Conservation (phyloP, 1,140 invertebrate genomes). For the Macrobrachium nipponense region DNA sequence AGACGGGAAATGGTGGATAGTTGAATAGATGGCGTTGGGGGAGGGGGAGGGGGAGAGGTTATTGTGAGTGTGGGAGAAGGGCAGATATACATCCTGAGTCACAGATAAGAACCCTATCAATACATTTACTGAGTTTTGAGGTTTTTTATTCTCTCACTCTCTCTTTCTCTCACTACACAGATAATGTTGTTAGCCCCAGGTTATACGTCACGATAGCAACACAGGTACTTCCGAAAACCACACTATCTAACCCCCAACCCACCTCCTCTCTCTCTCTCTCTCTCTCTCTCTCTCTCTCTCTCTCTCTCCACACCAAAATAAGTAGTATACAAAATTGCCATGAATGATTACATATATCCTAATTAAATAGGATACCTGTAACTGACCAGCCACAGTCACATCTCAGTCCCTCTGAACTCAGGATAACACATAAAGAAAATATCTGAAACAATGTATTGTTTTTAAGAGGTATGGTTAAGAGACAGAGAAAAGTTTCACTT, state of each 20-base stretch:
- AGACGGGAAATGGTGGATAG: not conserved
- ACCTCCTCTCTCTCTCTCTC: constrained; percentile 15
- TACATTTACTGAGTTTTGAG: too few relatives aligned
- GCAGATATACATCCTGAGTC: not conserved
- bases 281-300: constrained; percentile 31
- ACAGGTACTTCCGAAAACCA: too few relatives aligned
- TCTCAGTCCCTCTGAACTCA: too few relatives aligned
- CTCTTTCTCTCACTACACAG: not conserved
- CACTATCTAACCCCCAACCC: not conserved
- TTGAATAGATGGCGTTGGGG: not conserved
- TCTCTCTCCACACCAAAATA: too few relatives aligned
- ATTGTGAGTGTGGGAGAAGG: not conserved
- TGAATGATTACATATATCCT: too few relatives aligned
- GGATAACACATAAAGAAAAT: too few relatives aligned
- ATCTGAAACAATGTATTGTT: too few relatives aligned
- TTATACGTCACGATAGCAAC: too few relatives aligned
- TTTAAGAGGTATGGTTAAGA: not conserved
- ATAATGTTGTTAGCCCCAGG: not conserved
- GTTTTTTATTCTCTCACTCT: not conserved
- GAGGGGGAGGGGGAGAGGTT: too few relatives aligned
- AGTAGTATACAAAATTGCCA: too few relatives aligned
- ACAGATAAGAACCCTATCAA: constrained; percentile 4
- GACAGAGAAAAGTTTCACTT: not conserved
- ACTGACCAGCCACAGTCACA: too few relatives aligned
- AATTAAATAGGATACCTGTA: too few relatives aligned